Evolutionary conservation across 2,888 invertebrate species (phyloP).

Genomic region (Netelia fuscicornis): DNA sequence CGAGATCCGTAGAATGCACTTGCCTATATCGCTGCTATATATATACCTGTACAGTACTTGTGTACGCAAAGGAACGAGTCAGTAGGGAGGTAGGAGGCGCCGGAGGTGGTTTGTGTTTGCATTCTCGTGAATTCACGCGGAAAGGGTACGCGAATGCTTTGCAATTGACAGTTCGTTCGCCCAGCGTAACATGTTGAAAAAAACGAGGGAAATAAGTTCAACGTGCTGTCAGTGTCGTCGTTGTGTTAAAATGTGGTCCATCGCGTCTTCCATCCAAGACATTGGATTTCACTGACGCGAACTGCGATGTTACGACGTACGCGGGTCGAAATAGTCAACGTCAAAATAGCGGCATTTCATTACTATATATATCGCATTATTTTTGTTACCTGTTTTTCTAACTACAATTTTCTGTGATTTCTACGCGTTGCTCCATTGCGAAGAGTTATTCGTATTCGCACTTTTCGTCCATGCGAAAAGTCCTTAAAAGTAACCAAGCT

Average conservation of each 20-base stretch:
- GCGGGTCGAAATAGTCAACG: conserved; percentile 3
- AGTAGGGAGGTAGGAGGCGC: conserved; percentile 40
- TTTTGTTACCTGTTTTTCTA: not conserved
- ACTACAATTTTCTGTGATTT: conserved; percentile 39
- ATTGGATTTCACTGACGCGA: conserved; percentile 10
- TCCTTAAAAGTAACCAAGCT: too few relatives aligned
- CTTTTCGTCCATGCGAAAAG: not conserved
- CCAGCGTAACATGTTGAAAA: conserved; percentile 26
- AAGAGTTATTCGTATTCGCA: not conserved
- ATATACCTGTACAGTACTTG: not conserved
- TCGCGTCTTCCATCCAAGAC: conserved; percentile 56
- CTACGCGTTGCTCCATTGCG: conserved; percentile 8
- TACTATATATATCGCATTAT: not conserved
- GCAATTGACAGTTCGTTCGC: conserved; percentile 44
- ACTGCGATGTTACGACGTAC: conserved; percentile 14
- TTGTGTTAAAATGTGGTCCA: not conserved
- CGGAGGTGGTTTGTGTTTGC: conserved; percentile 14
- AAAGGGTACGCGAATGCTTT: conserved; percentile 11
- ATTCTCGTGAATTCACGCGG: not conserved
- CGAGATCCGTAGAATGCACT: not conserved
- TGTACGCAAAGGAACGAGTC: not conserved
- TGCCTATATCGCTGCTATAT: not conserved
- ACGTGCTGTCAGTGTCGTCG: conserved; percentile 3
- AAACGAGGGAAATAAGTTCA: too few relatives aligned
- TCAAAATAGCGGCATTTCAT: conserved; percentile 30